Base-by-base conservation (phyloP, 2,113 vertebrate species). In the Beaufortia kweichowensis region DNA sequence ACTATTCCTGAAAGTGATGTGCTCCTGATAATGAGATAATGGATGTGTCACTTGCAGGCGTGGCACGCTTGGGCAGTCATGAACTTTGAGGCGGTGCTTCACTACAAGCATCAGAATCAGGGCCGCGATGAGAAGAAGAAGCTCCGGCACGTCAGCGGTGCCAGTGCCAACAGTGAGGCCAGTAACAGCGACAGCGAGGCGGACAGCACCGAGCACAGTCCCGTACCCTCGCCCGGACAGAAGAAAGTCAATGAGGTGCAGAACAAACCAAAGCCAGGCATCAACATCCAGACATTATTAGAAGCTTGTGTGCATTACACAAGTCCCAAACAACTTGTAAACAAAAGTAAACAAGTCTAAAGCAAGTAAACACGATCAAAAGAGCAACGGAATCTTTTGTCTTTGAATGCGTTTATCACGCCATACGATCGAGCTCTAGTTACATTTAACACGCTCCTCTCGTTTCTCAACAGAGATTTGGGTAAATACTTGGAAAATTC, bases 61-160 rank as follows among this genome's bases (percentile, higher is more conserved):
- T 99, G 97, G 97, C 97, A 99, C 0, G 97, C 97, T 0, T 99
- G 97, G 96, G 97, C 97, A 0, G 97, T 99, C 88, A 99, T 99
- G 97, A 99, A 99, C 84, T 99, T 99, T 3, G 97, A 99, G 77
- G 96, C 97, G 0, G 97, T 99, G 75, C 93, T 99, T 6, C 96
- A 99, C 89, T 99, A 98, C 87, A 99, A 99, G 78, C 97, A 99
- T 66, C 96, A 98, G 81, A 96, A 95, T 89, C 94, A 96, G 73
- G 94, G 94, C 61, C 93, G 95, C 0, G 95, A 98, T 0, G 96
- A 98, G 75, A 97, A 98, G 89, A 98, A 97, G 91, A 98, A 98
- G 50, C 87, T 95, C 2, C 93, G 96, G 0, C 97, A 98, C 0
- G 79, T 93, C 50, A 98, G 96, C 0, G 95, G 94, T 0, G 91